These are phyloP conservation scores for Syncerus caffer DNA, from an alignment of 2,797 vertebrate genomes.

Conservation along the genomic window DNA sequence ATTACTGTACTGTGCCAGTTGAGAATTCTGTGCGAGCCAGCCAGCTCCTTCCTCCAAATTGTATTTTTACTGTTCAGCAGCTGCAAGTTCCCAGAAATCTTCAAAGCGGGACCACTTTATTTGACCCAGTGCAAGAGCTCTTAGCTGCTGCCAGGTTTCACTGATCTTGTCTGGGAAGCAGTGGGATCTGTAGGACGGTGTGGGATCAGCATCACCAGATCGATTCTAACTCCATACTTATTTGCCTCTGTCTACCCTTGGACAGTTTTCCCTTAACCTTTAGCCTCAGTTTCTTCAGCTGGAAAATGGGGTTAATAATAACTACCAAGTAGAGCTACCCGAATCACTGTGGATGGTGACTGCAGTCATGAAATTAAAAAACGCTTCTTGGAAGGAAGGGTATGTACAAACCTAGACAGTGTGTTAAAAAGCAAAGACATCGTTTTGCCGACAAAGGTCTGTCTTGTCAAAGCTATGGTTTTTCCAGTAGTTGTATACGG, in stretches of 20 bases:
- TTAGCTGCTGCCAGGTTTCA: not conserved
- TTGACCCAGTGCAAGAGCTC: not conserved
- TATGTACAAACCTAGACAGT: not conserved
- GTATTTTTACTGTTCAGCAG: conserved; percentile 65
- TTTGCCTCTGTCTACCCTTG: not conserved
- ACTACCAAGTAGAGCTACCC: not conserved
- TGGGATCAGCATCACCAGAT: not conserved
- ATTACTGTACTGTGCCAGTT: conserved; percentile 41
- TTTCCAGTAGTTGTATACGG: not conserved
- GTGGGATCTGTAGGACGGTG: not conserved
- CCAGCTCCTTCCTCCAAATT: conserved; percentile 43
- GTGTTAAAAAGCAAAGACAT: not conserved
- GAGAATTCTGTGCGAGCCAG: conserved; percentile 44
- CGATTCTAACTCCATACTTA: not conserved
- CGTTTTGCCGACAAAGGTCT: not conserved
- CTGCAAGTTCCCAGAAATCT: conserved; percentile 61
- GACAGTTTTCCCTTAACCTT: not conserved
- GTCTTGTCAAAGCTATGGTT: not conserved
- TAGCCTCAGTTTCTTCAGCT: not conserved
- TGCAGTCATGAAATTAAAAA: not conserved
- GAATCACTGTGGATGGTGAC: not conserved
- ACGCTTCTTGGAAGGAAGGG: not conserved
- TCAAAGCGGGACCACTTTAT: conserved; percentile 42
- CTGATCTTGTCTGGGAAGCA: not conserved
- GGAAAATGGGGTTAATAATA: not conserved